phyloP scores from a whole-genome alignment of 2,113 vertebrate species.

The Microtus oregoni region DNA sequence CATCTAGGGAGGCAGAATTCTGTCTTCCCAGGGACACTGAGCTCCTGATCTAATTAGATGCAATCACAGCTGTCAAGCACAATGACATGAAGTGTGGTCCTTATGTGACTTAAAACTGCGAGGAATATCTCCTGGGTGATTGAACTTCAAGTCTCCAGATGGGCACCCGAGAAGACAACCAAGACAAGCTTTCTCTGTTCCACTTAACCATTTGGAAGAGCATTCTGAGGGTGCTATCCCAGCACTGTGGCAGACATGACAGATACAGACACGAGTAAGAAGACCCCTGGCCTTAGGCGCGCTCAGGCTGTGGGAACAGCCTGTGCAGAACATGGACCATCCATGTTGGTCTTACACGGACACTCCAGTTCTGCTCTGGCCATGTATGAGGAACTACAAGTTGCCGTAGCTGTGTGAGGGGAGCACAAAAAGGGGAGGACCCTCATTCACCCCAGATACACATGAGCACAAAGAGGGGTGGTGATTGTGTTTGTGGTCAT shows the following conservation, averaged over 20 bases:
- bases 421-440: neutral
- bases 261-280: neutral
- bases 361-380: neutral
- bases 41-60: neutral
- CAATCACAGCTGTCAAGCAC: neutral
- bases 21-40: neutral
- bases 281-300: neutral
- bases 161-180: neutral
- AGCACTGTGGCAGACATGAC: neutral
- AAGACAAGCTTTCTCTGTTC: neutral
- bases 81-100: neutral
- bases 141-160: neutral
- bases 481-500: neutral
- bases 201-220: neutral
- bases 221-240: neutral
- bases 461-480: rapidly evolving
- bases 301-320: neutral
- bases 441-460: rapidly evolving
- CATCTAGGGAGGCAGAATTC: neutral
- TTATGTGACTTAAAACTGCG: neutral
- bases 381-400: no score
- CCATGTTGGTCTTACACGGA: rapidly evolving
- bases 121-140: neutral
- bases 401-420: no score
- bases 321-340: neutral